phyloP scores from a whole-genome alignment of 2,888 invertebrate genomes.

The Xylota sylvarum region DNA sequence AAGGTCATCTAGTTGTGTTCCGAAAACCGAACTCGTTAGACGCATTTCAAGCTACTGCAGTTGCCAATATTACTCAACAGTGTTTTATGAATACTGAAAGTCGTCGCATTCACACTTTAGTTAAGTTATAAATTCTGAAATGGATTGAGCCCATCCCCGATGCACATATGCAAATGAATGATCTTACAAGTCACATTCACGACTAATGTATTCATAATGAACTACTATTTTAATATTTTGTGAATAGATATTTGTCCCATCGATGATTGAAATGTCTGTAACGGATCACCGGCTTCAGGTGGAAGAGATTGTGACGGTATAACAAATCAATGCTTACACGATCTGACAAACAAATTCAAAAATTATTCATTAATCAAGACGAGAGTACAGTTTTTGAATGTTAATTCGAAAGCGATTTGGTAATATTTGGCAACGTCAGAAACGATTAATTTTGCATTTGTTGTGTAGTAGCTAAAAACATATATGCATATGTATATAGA shows the following conservation, averaged over 20 bases:
- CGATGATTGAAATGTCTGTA: conserved; percentile 17
- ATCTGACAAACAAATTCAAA: conserved; percentile 20
- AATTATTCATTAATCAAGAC: conserved; percentile 32
- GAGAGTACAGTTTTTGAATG: conserved; percentile 12
- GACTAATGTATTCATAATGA: conserved; percentile 1
- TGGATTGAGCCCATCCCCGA: background rate
- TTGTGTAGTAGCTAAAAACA: background rate
- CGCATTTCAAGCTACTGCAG: background rate
- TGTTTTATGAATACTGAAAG: background rate
- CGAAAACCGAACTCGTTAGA: background rate
- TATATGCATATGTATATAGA: no score
- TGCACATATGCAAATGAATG: conserved; percentile 27
- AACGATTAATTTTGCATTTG: conserved; percentile 2
- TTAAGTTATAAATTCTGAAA: conserved; percentile 2
- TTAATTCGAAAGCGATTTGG: background rate
- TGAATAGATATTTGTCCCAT: background rate
- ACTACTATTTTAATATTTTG: background rate
- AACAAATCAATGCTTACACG: conserved; percentile 18
- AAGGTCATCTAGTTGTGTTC: conserved; percentile 11
- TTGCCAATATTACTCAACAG: conserved; percentile 12
- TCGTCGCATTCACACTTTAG: background rate
- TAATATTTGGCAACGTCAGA: background rate
- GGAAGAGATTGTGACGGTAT: conserved; percentile 16
- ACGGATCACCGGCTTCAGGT: background rate
- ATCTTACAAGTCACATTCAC: background rate